A percentile compares a stretch with the other conserved stretches of the same genome.
Evolutionary conservation across 2,888 invertebrate species (phyloP).

Genomic region (Drosophila kanekoi): DNA sequence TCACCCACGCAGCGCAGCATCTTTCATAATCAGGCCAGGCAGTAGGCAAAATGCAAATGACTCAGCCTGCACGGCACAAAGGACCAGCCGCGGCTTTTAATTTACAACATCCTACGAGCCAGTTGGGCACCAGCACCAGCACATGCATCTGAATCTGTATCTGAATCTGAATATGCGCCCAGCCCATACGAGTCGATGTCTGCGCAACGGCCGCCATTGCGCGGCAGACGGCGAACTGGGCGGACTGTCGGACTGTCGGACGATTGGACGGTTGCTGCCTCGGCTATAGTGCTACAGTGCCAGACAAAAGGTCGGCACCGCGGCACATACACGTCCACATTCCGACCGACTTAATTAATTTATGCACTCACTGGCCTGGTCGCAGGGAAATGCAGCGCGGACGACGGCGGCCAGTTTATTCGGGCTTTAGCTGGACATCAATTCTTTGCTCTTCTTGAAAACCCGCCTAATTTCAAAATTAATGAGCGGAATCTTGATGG

Average conservation of each 20-base stretch:
- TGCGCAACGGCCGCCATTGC: constrained; percentile 34
- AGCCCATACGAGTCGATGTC: constrained; percentile 20
- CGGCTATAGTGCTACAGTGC: constrained; percentile 63
- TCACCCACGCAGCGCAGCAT: constrained; percentile 84
- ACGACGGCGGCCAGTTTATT: constrained; percentile 52
- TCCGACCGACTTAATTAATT: constrained; percentile 84
- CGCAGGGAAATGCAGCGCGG: constrained; percentile 61
- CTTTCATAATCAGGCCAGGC: constrained; percentile 84
- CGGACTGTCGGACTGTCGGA: not conserved
- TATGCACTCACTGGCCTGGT: constrained; percentile 80
- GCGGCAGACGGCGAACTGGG: constrained; percentile 31
- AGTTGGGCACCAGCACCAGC: constrained; percentile 43
- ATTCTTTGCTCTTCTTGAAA: constrained; percentile 76
- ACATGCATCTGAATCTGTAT: constrained; percentile 39
- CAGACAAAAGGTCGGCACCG: constrained; percentile 84
- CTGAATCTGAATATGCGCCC: constrained; percentile 41
- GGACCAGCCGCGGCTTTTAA: constrained; percentile 81
- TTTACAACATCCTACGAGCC: constrained; percentile 80
- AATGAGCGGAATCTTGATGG: constrained; percentile 84
- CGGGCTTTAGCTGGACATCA: constrained; percentile 68
- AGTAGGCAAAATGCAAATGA: constrained; percentile 83
- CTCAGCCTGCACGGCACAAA: constrained; percentile 71
- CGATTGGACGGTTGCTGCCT: constrained; percentile 17
- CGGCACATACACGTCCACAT: constrained; percentile 69
- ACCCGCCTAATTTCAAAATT: constrained; percentile 84